Evolutionary conservation across 2,797 vertebrate species (phyloP), one percentile per base, ranked within the genome.

Genomic region (Pangasius larnaudii): DNA sequence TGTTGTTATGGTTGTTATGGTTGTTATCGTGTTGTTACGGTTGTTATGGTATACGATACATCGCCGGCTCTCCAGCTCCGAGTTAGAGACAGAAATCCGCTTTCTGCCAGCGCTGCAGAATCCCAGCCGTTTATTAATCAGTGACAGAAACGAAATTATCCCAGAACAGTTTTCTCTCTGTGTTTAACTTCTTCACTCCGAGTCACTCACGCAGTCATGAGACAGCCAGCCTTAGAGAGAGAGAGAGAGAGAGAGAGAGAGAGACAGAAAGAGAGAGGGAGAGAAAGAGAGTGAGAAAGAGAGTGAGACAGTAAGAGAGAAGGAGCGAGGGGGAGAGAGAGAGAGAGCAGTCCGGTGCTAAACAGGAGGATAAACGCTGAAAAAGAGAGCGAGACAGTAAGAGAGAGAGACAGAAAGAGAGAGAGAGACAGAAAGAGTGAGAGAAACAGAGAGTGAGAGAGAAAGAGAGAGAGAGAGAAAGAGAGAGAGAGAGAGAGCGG

Each of bases 121-220:
- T 79, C 79, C 24, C n/a, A 0, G 2, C 56, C 6, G 18, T 27
- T 81, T 51, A 67, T 83, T 71, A 16, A 49, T 24, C n/a, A 80
- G 86, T 33, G 63, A 42, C 59, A 46, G 10, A 84, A 90, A 90
- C 85, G 0, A 65, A 63, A 83, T 83, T 59, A 83, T 82, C 24
- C 42, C 3, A 22, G 59, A 89, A 89, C 89, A 90, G 84, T 61
- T 30, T 3, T 39, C 33, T 1, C 36, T 2, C n/a, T 75, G 39
- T 90, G 88, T 91, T 84, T 19, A 24, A 51, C 18, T 0, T 69
- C 33, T 36, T 77, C 11, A 51, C 74, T 18, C 14, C 1, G 39
- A 74, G 69, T 39, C 36, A 24, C 42, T n/a, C 10, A 30, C 24
- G 24, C 33, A 75, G 22, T 84, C 39, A 87, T 65, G 49, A 53